These are phyloP conservation scores for Ostrea edulis DNA, from an alignment of 1,140 invertebrate genomes.

Conservation along the genomic window DNA sequence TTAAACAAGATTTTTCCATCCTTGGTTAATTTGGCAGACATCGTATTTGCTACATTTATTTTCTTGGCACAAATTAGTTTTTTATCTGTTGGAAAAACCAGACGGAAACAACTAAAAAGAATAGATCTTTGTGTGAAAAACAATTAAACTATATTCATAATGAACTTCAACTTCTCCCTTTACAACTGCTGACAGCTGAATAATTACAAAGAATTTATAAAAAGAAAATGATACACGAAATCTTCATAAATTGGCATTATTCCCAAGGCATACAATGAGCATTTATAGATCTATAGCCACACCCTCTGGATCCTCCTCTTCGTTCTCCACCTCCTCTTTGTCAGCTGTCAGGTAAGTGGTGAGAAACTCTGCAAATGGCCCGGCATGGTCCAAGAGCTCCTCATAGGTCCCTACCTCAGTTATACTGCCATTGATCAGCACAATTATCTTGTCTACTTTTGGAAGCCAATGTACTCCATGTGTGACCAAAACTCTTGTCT, in stretches of 20 bases:
- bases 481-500: constrained; percentile 72
- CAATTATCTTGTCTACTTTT: constrained; percentile 91
- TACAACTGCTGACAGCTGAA: too few species aligned
- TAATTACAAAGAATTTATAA: too few species aligned
- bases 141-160: too few species aligned
- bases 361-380: constrained; percentile 75
- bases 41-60: neutral
- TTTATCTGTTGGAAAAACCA: too few species aligned
- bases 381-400: constrained; percentile 68
- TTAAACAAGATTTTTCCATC: neutral
- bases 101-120: too few species aligned
- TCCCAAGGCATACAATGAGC: too few species aligned
- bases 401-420: constrained; percentile 88
- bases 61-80: too few species aligned
- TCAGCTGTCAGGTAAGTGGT: constrained; percentile 60
- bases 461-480: constrained; percentile 82
- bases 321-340: constrained; percentile 53
- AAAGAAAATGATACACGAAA: too few species aligned
- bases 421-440: constrained; percentile 89
- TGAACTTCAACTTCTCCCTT: too few species aligned
- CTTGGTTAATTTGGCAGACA: neutral
- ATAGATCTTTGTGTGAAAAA: too few species aligned
- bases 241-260: too few species aligned
- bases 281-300: constrained; percentile 56
- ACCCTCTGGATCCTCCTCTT: constrained; percentile 62